Evolutionary conservation across 2,888 invertebrate genomes (phyloP).

Genomic region (Alcis repandata): DNA sequence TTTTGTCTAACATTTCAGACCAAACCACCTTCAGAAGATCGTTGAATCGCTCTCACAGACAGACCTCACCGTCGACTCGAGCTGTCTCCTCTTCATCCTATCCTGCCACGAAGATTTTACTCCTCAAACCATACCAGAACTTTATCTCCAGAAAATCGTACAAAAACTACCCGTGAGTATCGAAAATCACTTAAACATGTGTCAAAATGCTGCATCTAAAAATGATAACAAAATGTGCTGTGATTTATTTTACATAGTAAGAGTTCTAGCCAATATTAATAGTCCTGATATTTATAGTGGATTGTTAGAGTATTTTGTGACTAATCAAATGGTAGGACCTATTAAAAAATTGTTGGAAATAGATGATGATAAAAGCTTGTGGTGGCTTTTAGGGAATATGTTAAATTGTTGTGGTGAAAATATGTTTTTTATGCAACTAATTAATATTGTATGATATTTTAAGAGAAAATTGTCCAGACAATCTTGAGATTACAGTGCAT

Average conservation of each 20-base stretch:
- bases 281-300: slow-evolving; percentile 47
- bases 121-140: background rate
- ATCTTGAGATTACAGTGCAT: background rate
- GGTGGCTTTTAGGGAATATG: slow-evolving; percentile 75
- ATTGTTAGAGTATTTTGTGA: slow-evolving; percentile 54
- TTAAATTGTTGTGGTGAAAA: slow-evolving; percentile 54
- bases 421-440: slow-evolving; percentile 18
- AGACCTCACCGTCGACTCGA: slow-evolving; percentile 47
- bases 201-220: slow-evolving; percentile 4
- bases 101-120: slow-evolving; percentile 69
- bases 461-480: too few relatives aligned
- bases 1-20: slow-evolving; percentile 57
- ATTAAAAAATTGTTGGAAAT: slow-evolving; percentile 54
- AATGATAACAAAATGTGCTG: slow-evolving; percentile 47
- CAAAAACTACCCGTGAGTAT: slow-evolving; percentile 12
- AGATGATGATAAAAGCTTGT: slow-evolving; percentile 51
- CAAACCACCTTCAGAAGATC: slow-evolving; percentile 59
- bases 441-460: background rate
- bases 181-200: slow-evolving; percentile 14
- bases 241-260: slow-evolving; percentile 60
- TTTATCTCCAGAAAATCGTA: slow-evolving; percentile 14
- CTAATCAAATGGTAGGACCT: slow-evolving; percentile 47
- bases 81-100: slow-evolving; percentile 65
- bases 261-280: slow-evolving; percentile 68
- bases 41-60: slow-evolving; percentile 50